A percentile compares a stretch with the other conserved stretches of the same genome.
phyloP scores from a whole-genome alignment of 1,140 invertebrate species.

The Drosophila erecta region DNA sequence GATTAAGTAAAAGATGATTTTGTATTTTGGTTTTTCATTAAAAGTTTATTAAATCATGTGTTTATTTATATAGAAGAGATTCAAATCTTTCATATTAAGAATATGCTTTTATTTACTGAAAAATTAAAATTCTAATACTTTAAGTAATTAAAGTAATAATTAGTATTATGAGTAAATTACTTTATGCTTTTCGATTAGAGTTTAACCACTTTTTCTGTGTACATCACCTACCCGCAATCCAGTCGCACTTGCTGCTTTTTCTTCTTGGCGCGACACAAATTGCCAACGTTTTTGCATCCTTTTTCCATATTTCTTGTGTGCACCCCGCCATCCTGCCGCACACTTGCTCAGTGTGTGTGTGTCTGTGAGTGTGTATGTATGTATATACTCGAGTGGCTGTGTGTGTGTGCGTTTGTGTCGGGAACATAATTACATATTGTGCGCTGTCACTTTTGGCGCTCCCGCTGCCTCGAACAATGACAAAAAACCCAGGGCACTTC shows the following conservation, averaged over 20 bases:
- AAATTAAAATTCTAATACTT: too few species aligned
- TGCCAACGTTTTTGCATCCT: slow-evolving; percentile 82
- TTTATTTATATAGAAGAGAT: too few species aligned
- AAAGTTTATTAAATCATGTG: too few species aligned
- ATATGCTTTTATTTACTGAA: too few species aligned
- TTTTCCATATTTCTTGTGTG: slow-evolving; percentile 72
- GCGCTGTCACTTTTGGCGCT: slow-evolving; percentile 80
- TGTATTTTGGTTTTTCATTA: background rate
- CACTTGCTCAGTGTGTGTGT: background rate
- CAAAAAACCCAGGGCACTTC: slow-evolving; percentile 53
- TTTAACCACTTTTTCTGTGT: background rate
- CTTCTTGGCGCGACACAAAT: slow-evolving; percentile 76
- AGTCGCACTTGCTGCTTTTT: slow-evolving; percentile 27
- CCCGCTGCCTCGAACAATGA: slow-evolving; percentile 51
- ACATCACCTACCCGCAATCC: background rate
- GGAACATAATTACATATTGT: slow-evolving; percentile 82
- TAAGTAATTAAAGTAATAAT: too few species aligned
- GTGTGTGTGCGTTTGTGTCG: slow-evolving; percentile 43
- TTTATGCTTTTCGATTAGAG: too few species aligned
- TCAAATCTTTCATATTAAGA: too few species aligned
- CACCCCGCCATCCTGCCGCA: slow-evolving; percentile 4
- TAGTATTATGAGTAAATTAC: too few species aligned
- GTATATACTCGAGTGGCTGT: slow-evolving; percentile 22
- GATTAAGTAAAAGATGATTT: background rate
- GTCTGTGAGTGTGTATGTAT: slow-evolving; percentile 13